Evolutionary conservation across 2,888 invertebrate species (phyloP).

Genomic region (Drosophila subsilvestris): DNA sequence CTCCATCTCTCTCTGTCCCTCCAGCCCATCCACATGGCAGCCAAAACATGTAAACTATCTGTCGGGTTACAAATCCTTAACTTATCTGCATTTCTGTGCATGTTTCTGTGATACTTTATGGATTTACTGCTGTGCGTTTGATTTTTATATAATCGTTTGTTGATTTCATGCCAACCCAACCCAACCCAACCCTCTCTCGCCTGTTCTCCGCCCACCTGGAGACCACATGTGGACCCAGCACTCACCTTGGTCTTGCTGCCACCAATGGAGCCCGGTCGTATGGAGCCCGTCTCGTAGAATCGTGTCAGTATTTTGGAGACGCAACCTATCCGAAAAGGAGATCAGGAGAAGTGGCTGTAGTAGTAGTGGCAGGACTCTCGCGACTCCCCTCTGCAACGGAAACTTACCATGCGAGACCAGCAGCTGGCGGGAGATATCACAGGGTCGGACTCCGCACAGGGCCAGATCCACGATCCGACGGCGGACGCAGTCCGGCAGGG

Average conservation of each 20-base stretch:
- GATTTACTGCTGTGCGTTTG: constrained; percentile 76
- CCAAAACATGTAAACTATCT: constrained; percentile 66
- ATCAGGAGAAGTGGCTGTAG: background rate
- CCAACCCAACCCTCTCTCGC: no score
- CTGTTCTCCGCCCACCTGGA: constrained; percentile 19
- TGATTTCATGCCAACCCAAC: constrained; percentile 69
- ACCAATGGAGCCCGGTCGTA: constrained; percentile 96
- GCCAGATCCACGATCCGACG: constrained; percentile 97
- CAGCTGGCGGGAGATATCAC: constrained; percentile 97
- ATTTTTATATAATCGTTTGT: constrained; percentile 75
- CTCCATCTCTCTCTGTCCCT: no score
- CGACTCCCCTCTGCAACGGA: background rate
- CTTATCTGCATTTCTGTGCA: constrained; percentile 44
- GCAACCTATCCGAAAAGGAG: constrained; percentile 86
- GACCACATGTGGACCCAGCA: constrained; percentile 45
- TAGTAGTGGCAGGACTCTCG: no score
- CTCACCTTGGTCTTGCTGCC: constrained; percentile 97
- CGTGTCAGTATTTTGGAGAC: constrained; percentile 98
- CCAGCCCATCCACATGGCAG: constrained; percentile 26
- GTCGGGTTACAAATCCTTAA: constrained; percentile 31
- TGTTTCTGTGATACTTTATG: constrained; percentile 70
- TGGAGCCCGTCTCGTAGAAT: constrained; percentile 98
- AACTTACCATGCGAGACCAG: constrained; percentile 93
- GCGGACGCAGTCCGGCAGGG: constrained; percentile 96
- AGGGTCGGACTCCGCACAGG: constrained; percentile 96